A percentile compares a stretch with the other conserved stretches of the same genome.
phyloP scores from a whole-genome alignment of 2,113 vertebrate species.

The Labeo catla region DNA sequence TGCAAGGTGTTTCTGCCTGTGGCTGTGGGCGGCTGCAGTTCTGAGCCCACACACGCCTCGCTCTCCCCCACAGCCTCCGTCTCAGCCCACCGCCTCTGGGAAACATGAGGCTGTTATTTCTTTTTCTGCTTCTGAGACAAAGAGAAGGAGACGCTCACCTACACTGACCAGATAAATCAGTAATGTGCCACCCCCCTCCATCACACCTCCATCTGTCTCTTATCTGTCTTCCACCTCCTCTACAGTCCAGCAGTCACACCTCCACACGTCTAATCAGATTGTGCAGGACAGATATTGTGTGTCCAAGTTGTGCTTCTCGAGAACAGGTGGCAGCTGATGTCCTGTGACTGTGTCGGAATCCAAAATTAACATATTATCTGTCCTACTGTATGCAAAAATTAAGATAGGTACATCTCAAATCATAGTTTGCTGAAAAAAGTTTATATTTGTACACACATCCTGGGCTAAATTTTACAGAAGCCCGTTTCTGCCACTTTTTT shows the following conservation, averaged over 20 bases:
- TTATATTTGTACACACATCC: not conserved
- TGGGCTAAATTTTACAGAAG: not conserved
- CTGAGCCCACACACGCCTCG: slow-evolving; percentile 17
- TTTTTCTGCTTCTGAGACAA: slow-evolving; percentile 36
- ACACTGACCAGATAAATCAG: slow-evolving; percentile 48
- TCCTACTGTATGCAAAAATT: not conserved
- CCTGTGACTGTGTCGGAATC: not conserved
- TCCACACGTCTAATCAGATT: slow-evolving; percentile 36
- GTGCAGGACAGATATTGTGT: not conserved
- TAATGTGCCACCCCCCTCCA: slow-evolving; percentile 26
- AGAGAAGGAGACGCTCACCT: slow-evolving; percentile 1
- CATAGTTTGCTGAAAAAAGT: not conserved
- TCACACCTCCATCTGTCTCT: slow-evolving; percentile 29
- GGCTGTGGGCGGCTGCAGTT: not conserved
- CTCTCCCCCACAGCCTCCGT: not conserved
- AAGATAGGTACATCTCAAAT: not conserved
- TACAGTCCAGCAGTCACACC: not conserved
- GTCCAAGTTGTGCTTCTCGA: not conserved
- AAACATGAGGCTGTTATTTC: slow-evolving; percentile 18
- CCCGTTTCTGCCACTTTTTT: no score
- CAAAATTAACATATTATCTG: slow-evolving; percentile 6
- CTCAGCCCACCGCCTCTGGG: slow-evolving; percentile 21
- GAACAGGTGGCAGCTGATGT: slow-evolving; percentile 21
- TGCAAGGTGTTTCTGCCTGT: slow-evolving; percentile 1
- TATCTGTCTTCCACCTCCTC: not conserved